Base-by-base conservation (phyloP, 2,888 invertebrate genomes). In the Apeira syringaria region DNA sequence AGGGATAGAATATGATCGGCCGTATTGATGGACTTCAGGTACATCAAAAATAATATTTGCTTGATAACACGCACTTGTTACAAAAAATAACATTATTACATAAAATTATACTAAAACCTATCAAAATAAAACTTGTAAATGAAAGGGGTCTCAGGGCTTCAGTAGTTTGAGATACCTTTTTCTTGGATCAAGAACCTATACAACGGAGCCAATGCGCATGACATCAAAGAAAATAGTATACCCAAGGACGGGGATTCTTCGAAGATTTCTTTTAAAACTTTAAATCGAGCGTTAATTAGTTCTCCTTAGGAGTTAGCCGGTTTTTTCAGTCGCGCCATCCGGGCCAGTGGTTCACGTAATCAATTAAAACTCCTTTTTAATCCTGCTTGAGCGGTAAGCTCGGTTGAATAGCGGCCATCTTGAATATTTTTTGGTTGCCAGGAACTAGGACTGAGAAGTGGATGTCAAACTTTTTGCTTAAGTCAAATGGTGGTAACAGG, bases 201-300 rank as follows among this genome's bases (percentile, higher is more conserved):
- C 11, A 46, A 26, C 20, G 22, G 10, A 40, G 8, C 39, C 35
- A 35, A 40, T 40, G 45, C 31, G 35, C 35, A 46, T 46, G 45
- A 40, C 39, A 46, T 20, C 39, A 34, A 46, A 46, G 36, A 44
- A 41, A 44, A 46, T 41, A 41, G 24, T 40, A 37, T 20, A 29
- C 33, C 41, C 33, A 30, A 41, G 36, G 28, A 37, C 36, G 42
- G 22, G 40, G 57, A 70, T 70, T 73, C 65, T 64, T 68, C 42
- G 46, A 56, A 53, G 66, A 71, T 71, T 71, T 66, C 64, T 69
- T 64, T 59, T 48, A 51, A n/a, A 66, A 74, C 60, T 71, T 70
- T 61, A 59, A 72, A 71, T 69, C 61, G 73, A 64, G 61, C 65
- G 68, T 68, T 74, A 73, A 74, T 74, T 75, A 72, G 74, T 73